phyloP scores from a whole-genome alignment of 2,113 vertebrate species.

The Campylorhamphus procurvoides region DNA sequence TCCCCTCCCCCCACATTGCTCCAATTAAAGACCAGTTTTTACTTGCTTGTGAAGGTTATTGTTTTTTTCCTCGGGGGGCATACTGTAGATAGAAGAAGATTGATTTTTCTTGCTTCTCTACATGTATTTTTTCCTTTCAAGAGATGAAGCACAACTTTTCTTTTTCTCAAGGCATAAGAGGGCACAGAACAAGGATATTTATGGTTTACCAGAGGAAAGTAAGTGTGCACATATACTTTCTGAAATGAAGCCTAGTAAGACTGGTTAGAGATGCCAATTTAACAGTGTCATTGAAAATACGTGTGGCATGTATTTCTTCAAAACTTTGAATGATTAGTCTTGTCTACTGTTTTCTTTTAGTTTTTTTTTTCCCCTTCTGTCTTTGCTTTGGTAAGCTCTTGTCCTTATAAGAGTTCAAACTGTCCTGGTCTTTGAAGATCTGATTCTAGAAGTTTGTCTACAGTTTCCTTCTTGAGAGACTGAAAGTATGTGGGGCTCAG shows the following conservation, averaged over 20 bases:
- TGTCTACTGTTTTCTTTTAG: not conserved
- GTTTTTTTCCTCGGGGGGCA: not conserved
- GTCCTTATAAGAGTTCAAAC: not conserved
- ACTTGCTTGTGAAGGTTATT: not conserved
- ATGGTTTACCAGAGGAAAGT: not conserved
- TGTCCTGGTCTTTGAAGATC: not conserved
- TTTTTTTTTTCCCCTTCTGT: rapidly evolving
- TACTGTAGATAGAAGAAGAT: not conserved
- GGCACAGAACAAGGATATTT: not conserved
- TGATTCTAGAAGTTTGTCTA: not conserved
- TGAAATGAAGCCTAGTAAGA: not conserved
- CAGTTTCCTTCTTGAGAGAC: not conserved
- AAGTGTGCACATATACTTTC: not conserved
- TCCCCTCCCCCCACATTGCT: not conserved
- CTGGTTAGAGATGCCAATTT: not conserved
- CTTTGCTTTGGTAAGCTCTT: not conserved
- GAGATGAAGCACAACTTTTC: not conserved
- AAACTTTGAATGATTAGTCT: not conserved
- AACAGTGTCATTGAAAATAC: not conserved
- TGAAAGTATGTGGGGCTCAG: not conserved
- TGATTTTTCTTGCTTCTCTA: not conserved
- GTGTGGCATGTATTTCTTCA: not conserved
- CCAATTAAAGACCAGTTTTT: not conserved
- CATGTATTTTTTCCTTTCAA: not conserved
- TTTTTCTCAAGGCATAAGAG: not conserved